Evolutionary conservation across 1,140 invertebrate genomes (phyloP).

Genomic region (Trissolcus basalis): DNA sequence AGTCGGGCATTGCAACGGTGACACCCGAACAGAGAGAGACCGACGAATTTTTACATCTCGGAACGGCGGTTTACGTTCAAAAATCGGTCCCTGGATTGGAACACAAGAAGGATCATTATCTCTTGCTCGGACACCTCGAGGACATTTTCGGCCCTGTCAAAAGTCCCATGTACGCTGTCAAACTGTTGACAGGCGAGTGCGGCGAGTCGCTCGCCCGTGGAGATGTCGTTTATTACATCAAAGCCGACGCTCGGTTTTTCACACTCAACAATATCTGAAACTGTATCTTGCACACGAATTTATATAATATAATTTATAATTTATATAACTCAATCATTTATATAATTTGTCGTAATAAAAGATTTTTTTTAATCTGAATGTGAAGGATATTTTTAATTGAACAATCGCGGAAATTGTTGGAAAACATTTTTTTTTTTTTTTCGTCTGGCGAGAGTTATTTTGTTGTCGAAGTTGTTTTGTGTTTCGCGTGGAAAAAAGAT

Average conservation of each 20-base stretch:
- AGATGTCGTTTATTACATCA: constrained; percentile 43
- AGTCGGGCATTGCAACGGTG: constrained; percentile 8
- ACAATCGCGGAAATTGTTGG: no score
- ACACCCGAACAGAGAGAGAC: not conserved
- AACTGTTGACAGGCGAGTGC: not conserved
- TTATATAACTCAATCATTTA: not conserved
- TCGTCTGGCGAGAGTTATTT: no score
- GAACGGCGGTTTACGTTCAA: not conserved
- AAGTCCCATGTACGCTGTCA: constrained; percentile 55
- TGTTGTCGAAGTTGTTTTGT: no score
- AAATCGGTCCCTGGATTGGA: constrained; percentile 1
- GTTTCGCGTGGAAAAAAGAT: no score
- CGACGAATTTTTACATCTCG: constrained; percentile 10
- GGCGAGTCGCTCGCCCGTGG: constrained; percentile 2
- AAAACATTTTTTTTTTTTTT: no score
- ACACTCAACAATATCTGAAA: no score
- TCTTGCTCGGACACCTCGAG: constrained; percentile 45
- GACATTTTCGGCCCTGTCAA: constrained; percentile 57
- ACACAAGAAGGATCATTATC: not conserved
- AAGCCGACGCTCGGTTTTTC: constrained; percentile 25
- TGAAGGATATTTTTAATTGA: no score
- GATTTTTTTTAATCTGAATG: no score
- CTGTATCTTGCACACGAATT: constrained; percentile 11
- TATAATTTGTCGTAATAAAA: no score
- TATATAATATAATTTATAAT: not conserved